Base-by-base conservation (phyloP, 2,113 vertebrate species). In the Gobius niger region DNA sequence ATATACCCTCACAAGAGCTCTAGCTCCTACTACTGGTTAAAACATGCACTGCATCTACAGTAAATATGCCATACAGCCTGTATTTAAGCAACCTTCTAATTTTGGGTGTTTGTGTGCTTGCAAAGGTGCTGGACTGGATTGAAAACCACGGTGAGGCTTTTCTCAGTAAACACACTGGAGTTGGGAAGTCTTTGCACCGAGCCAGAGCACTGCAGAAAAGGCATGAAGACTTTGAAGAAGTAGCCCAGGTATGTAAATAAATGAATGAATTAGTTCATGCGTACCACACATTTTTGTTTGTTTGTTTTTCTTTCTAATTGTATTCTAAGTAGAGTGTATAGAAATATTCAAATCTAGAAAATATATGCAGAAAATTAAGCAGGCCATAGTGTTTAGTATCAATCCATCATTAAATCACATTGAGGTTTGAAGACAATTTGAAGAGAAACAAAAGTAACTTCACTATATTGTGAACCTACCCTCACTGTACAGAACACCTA, bases 141-240 rank as follows among this genome's bases (percentile, higher is more conserved):
- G 97, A 99, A 88, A 99, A 99, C 87, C 98, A 99, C 0, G 97
- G 98, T 34, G 98, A 99, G 90, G 97, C 97, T 41, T 99, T 99
- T 76, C 94, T 99, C 69, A 98, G 97, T 86, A 99, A 99, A 71
- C 98, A 99, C 69, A 99, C 96, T 0, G 98, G 98, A 1, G 97
- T 98, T 50, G 98, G 98, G 49, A 99, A 99, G 73, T 99, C 98
- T 11, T 89, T 99, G 50, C 98, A 99, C 89, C 93, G 98, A 76
- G 97, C 98, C 65, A 91, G 98, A 76, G 98, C 98, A 9, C 83
- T 99, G 68, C 98, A 99, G 90, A 99, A 99, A 72, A 95, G 97
- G 7, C 98, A 99, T 5, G 96, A 99, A 77, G 98, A 99, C 87
- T 99, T 99, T 57, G 97, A 99, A 83, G 98, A 99, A 72, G 98